Percentiles rank a stretch among this genome's conserved stretches.
phyloP scores from a whole-genome alignment of 2,797 vertebrate species.

The Darevskia nairensis region DNA sequence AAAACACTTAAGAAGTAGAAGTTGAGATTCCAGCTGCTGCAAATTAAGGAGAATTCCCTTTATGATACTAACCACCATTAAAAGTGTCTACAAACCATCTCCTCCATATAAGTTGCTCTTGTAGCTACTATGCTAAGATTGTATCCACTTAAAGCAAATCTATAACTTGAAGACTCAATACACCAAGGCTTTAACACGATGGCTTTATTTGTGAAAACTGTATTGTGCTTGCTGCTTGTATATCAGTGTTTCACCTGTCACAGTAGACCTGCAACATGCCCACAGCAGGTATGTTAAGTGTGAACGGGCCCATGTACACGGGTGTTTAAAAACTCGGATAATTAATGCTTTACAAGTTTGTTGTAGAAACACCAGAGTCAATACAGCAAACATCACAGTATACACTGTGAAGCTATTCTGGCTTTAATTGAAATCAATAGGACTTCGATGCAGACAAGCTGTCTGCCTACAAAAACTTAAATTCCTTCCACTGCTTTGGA shows the following conservation, averaged over 20 bases:
- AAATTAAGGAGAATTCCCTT: background rate
- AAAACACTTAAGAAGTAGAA: too few relatives aligned
- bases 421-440: background rate
- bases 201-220: background rate
- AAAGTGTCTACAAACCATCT: background rate
- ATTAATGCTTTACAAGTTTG: background rate
- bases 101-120: background rate
- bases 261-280: background rate
- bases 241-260: background rate
- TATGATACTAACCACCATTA: too few relatives aligned
- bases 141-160: background rate
- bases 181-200: too few relatives aligned
- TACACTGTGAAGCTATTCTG: background rate
- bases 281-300: background rate
- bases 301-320: background rate
- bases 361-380: background rate
- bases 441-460: background rate
- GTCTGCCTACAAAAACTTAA: background rate
- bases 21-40: background rate
- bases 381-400: background rate
- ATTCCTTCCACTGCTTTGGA: background rate
- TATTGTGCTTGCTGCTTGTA: background rate
- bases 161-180: background rate
- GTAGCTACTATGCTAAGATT: background rate
- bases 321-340: background rate